Percentiles rank a stretch among this genome's conserved stretches.
phyloP scores from a whole-genome alignment of 2,113 vertebrate genomes.

The Clupea harengus region DNA sequence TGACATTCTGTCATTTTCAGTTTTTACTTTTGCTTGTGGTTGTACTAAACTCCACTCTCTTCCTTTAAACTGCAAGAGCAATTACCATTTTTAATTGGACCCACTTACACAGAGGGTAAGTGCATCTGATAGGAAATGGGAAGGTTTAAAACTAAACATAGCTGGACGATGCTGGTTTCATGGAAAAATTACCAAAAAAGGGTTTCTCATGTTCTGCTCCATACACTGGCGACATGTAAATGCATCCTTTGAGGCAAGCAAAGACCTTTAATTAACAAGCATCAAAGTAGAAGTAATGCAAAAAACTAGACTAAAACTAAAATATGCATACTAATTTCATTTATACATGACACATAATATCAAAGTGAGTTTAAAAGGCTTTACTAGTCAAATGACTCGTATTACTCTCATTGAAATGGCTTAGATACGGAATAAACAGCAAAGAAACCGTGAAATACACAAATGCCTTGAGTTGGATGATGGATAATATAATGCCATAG shows the following conservation, averaged over 20 bases:
- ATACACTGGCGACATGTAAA: not conserved
- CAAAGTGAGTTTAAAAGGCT: not conserved
- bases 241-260: not conserved
- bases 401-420: not conserved
- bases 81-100: slow-evolving; percentile 28
- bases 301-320: not conserved
- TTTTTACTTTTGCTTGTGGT: slow-evolving; percentile 2
- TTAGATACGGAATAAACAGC: not conserved
- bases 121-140: not conserved
- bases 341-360: not conserved
- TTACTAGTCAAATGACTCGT: not conserved
- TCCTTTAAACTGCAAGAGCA: slow-evolving; percentile 24
- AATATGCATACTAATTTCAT: not conserved
- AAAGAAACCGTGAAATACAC: not conserved
- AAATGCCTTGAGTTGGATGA: not conserved
- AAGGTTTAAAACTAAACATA: not conserved
- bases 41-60: slow-evolving; percentile 29
- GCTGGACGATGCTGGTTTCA: not conserved
- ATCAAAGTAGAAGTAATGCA: not conserved
- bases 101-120: slow-evolving; percentile 23
- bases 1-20: slow-evolving; percentile 9
- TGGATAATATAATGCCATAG: not conserved
- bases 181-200: not conserved
- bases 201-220: not conserved
- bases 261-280: not conserved